Base-by-base conservation (phyloP, 2,888 invertebrate species). In the Xiphydria camelus region DNA sequence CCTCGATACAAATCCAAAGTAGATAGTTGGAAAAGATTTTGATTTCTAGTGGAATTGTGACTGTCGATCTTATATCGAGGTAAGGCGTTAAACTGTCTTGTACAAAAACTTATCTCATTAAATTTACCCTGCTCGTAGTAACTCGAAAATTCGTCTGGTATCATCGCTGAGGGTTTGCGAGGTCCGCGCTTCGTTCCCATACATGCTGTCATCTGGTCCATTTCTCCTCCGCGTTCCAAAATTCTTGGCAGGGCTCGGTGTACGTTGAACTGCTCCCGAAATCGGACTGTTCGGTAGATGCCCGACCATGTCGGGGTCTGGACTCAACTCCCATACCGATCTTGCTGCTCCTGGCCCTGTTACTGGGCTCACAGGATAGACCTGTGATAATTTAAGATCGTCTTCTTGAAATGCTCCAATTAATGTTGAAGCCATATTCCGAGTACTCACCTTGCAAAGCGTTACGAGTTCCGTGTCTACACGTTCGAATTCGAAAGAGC, bases 271-370 rank as follows among this genome's bases (percentile, higher is more conserved):
- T 3, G 61, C 60, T 12, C 60, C 61, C 9, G 74, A 66, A 43
- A 75, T 68, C 14, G 66, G 70, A 61, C 67, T 74, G 61, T 69
- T 72, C 47, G 70, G 66, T 57, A 75, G 61, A 60, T 72, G 72
- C 57, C 69, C 73, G 53, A 74, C 72, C 69, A 73, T 71, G 62
- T 75, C 75, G 53, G 75, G 75, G 54, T 75, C 75, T 53, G 75
- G 75, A 55, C 75, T 75, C 82, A 89, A 81, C 77, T 89, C 89
- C 91, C 91, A 91, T 75, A 91, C 90, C 78, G 89, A 91, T 76
- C 89, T 89, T 79, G 91, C 91, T 78, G 89, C 88, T 83, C 91
- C 91, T 79, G 90, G 90, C 78, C 89, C 89, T 54, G 91, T 73
- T 32, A 71, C 66, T 63, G 75, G 75, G 70, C 74, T 75, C 55